These are phyloP conservation scores for Pristionchus mayeri DNA, from an alignment of 2,888 invertebrate genomes.

Conservation along the genomic window DNA sequence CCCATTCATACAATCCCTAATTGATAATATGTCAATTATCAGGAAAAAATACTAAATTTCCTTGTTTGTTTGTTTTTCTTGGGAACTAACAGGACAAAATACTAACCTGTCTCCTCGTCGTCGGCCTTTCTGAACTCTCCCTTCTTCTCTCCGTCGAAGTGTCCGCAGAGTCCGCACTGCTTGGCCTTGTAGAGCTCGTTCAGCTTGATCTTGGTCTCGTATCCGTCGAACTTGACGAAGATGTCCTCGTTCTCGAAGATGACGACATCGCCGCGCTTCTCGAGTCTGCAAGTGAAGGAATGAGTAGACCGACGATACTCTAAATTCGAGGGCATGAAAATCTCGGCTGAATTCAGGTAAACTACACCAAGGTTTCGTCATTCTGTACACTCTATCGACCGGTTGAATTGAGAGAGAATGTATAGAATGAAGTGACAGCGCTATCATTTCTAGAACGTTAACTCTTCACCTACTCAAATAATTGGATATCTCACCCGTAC, in stretches of 20 bases:
- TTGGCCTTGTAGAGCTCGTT: constrained; percentile 62
- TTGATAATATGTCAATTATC: background rate
- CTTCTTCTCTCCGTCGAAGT: constrained; percentile 67
- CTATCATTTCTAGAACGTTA: background rate
- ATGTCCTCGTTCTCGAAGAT: constrained; percentile 62
- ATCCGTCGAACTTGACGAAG: constrained; percentile 69
- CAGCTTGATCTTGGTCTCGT: constrained; percentile 62
- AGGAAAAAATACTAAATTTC: background rate
- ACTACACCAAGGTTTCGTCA: background rate
- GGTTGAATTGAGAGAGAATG: background rate
- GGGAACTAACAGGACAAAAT: background rate
- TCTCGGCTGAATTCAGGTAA: background rate
- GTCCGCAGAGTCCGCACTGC: constrained; percentile 75
- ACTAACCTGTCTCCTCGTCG: constrained; percentile 58
- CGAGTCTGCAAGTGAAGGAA: constrained; percentile 54
- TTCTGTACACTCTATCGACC: background rate
- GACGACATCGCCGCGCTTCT: constrained; percentile 53
- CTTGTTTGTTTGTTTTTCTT: no score
- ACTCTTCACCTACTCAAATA: background rate
- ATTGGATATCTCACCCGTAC: constrained; percentile 36
- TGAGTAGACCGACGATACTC: constrained; percentile 49
- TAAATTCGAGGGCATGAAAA: constrained; percentile 42
- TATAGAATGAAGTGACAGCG: background rate
- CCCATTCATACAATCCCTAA: background rate
- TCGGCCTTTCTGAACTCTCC: constrained; percentile 66